Evolutionary conservation across 2,888 invertebrate genomes (phyloP).

Genomic region (Limnephilus lunatus): DNA sequence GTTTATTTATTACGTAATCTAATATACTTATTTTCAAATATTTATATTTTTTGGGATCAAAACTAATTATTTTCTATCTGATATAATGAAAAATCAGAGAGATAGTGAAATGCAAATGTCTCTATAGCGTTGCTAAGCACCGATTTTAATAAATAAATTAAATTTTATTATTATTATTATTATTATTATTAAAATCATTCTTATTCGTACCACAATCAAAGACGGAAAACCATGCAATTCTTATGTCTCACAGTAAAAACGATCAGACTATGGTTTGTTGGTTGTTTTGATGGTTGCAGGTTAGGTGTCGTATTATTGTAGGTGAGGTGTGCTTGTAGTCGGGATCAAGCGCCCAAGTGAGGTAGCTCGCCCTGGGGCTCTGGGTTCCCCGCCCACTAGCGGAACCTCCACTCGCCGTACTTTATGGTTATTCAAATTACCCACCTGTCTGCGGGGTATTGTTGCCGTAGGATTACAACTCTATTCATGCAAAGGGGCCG

Average conservation of each 20-base stretch:
- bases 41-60: too few relatives aligned
- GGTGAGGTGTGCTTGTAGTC: neutral
- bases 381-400: neutral
- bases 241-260: neutral
- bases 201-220: neutral
- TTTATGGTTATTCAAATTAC: conserved; percentile 59
- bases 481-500: conserved; percentile 46
- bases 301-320: neutral
- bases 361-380: conserved; percentile 37
- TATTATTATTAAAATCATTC: too few relatives aligned
- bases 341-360: neutral
- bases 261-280: neutral
- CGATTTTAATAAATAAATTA: too few relatives aligned
- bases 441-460: conserved; percentile 43
- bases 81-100: too few relatives aligned
- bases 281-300: neutral
- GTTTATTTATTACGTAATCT: too few relatives aligned
- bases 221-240: neutral
- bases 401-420: conserved; percentile 8
- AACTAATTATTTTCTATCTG: too few relatives aligned
- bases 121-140: too few relatives aligned
- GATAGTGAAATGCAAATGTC: too few relatives aligned
- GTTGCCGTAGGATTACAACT: conserved; percentile 51
- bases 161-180: too few relatives aligned
- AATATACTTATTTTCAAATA: too few relatives aligned